These are phyloP conservation scores for Nothobranchius kuhntae DNA, from an alignment of 2,113 vertebrate species.

Conservation along the genomic window DNA sequence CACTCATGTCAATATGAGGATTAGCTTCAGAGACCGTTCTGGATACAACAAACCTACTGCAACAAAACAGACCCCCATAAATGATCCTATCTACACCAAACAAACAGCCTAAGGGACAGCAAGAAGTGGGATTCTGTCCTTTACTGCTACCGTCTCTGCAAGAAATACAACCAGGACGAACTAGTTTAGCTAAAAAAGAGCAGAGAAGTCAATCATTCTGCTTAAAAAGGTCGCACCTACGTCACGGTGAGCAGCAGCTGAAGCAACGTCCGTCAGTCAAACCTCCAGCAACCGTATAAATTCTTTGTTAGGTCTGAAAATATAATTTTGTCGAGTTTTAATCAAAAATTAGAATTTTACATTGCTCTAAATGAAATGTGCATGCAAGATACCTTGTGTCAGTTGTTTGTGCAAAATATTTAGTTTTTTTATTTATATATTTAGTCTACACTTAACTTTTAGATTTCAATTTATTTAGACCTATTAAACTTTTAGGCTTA, in stretches of 20 bases:
- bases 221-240: no score
- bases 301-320: no score
- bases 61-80: constrained; percentile 1
- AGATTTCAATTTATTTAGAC: no score
- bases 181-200: neutral
- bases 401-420: no score
- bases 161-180: neutral
- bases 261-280: neutral
- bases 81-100: neutral
- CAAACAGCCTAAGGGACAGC: neutral
- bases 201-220: neutral
- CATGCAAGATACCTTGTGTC: no score
- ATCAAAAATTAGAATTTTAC: no score
- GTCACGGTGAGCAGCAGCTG: neutral
- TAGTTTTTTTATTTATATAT: no score
- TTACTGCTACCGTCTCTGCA: neutral
- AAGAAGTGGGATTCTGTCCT: neutral
- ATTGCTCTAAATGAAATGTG: no score
- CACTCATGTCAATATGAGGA: constrained; percentile 32
- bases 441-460: no score
- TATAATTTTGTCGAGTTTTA: no score
- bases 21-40: constrained; percentile 30
- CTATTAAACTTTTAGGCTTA: no score
- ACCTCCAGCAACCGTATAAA: no score
- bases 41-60: constrained; percentile 13